Base-by-base conservation (phyloP, 1,140 invertebrate species). In the Tetramorium parvispinum region DNA sequence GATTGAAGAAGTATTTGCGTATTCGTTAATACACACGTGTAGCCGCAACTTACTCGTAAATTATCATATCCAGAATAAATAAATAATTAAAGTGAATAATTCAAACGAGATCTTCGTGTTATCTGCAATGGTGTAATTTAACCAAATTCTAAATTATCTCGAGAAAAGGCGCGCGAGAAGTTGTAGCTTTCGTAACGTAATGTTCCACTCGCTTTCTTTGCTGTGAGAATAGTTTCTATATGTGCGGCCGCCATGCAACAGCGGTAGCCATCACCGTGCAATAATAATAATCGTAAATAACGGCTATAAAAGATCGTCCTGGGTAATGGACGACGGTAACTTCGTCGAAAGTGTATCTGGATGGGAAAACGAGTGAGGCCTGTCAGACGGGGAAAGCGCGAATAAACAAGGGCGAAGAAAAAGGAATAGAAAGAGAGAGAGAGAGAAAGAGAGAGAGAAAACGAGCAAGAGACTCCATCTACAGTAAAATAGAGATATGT, bases 241-340 rank as follows among this genome's bases (percentile, higher is more conserved):
- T 90, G 76, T 90, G 81, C 46, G 76, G 46, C 21, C 70, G n/a
- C 66, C 55, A 71, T 40, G 77, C 79, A 65, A 87, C 77, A 76
- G 65, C 61, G 73, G 59, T 86, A 59, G 66, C 79, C 82, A 85
- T 87, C 85, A 86, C 61, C 55, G 37, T 43, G 86, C 66, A 87
- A 91, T 88, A 85, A 89, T 88, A 93, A 93, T 93, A 93, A 93
- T 87, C 92, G 89, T 93, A 92, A 92, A 92, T 92, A 92, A 91
- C 79, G n/a, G 85, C 81, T 89, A 91, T 91, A 92, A 92, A 91
- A 79, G 86, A 90, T 87, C 86, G 90, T 91, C 85, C 86, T 65
- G 88, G 85, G 83, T 91, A 91, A 91, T 89, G 85, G 88, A 86
- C 63, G 85, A 27, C 65, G 37, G 46, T 83, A 91, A 89, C 85